Evolutionary conservation across 2,888 invertebrate species (phyloP).

Genomic region (Philhelius pedissequus): DNA sequence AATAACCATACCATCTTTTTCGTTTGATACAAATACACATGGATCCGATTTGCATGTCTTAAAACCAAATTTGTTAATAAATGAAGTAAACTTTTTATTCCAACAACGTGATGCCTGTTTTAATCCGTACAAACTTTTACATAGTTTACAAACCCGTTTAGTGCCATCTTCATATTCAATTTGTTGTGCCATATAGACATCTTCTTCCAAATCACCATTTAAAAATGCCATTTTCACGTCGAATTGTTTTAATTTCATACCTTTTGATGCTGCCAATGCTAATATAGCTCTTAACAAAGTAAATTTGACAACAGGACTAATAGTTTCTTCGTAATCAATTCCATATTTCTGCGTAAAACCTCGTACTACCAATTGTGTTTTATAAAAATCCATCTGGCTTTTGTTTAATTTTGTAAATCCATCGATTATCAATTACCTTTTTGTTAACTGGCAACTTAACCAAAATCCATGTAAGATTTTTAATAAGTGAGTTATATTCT

Average conservation of each 20-base stretch:
- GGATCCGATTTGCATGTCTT: no score
- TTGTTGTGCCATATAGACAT: not conserved
- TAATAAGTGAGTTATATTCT: no score
- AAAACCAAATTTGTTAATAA: no score
- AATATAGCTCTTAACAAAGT: not conserved
- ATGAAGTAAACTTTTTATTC: not conserved
- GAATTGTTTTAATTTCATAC: not conserved
- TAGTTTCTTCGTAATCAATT: not conserved
- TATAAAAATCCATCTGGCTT: no score
- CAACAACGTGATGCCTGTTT: not conserved
- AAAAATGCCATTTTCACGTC: not conserved
- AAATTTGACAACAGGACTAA: not conserved
- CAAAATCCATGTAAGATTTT: no score
- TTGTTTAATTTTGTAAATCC: no score
- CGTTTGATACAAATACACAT: no score
- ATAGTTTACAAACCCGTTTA: not conserved
- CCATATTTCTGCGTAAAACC: not conserved
- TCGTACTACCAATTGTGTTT: no score
- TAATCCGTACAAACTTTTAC: not conserved
- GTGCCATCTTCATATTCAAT: not conserved
- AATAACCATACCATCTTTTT: no score
- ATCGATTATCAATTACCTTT: no score
- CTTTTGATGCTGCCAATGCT: no score
- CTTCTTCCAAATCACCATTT: not conserved
- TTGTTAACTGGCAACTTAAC: no score